Conservation (phyloP, 23 tunicate species). For the Ciona savignyi region DNA sequence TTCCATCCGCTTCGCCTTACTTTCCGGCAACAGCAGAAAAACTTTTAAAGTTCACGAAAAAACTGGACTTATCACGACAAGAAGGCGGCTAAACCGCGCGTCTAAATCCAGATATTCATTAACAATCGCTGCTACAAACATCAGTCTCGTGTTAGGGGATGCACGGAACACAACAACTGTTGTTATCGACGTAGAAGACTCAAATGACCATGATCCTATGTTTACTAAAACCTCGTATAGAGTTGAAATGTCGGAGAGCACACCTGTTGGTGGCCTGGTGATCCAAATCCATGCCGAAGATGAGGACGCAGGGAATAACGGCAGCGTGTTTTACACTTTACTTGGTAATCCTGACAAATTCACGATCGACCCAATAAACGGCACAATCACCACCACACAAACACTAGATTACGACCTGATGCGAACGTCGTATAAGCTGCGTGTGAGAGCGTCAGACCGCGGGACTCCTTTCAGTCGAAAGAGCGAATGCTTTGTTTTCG, state of each 20-base stretch:
- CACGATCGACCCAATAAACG: slow-evolving; percentile 37
- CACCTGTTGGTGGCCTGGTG: slow-evolving; percentile 15
- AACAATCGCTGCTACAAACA: slow-evolving; percentile 27
- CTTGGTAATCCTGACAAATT: slow-evolving; percentile 9
- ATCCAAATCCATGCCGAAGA: slow-evolving; percentile 50
- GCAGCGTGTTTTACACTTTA: slow-evolving; percentile 39
- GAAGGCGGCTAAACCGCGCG: slow-evolving; percentile 17
- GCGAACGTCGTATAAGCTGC: slow-evolving; percentile 14
- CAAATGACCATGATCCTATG: slow-evolving; percentile 87
- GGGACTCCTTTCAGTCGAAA: slow-evolving; percentile 48
- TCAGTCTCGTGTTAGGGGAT: background rate
- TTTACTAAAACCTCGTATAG: slow-evolving; percentile 32
- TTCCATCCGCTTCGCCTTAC: slow-evolving; percentile 9
- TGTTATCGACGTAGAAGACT: slow-evolving; percentile 44
- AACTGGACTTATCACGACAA: slow-evolving; percentile 41
- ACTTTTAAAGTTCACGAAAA: slow-evolving; percentile 28
- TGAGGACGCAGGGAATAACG: slow-evolving; percentile 55
- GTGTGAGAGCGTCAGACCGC: slow-evolving; percentile 51
- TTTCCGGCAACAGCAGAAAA: slow-evolving; percentile 24
- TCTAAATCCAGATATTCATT: background rate
- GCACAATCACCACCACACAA: slow-evolving; percentile 30
- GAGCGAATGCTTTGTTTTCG: slow-evolving; percentile 27
- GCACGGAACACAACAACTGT: slow-evolving; percentile 18
- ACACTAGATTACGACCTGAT: slow-evolving; percentile 31
- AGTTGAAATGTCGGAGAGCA: slow-evolving; percentile 30